Base-by-base conservation (phyloP, 2,888 invertebrate genomes). In the Heliothis peltigera region DNA sequence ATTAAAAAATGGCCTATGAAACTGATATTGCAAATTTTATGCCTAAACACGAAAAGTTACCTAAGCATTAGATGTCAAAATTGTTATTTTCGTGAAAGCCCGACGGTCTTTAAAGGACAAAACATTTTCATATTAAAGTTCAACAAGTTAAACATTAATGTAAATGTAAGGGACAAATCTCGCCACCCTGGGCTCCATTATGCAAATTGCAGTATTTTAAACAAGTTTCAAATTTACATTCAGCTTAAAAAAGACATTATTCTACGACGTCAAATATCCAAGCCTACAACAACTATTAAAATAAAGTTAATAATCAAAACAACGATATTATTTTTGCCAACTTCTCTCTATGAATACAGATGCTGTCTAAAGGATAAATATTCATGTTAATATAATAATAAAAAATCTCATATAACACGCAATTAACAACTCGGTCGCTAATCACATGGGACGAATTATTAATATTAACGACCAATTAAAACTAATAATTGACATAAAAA, bases 401-500 rank as follows among this genome's bases (percentile, higher is more conserved):
- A 46, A 48, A 22, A 55, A 63, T 53, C 12, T 21, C n/a, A 61
- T 79, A 47, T 22, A 71, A 70, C 58, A 79, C 64, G 51, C 59
- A 66, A 76, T 71, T 67, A 71, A 68, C 64, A 48, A 47, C 53
- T 56, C 18, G 43, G 43, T 55, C 58, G 44, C 67, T 71, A 66
- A 75, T 72, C 61, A 68, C 58, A 65, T 58, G 56, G 53, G 61
- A 64, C 64, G 47, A 72, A 75, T 77, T 82, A 75, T 72, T 69
- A 76, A 75, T 63, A 77, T 79, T 63, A 83, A 81, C 77, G 64
- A 72, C 70, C 77, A 79, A 81, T 83, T 72, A 81, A 69, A 72
- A 67, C 60, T 60, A 66, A 70, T 81, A 71, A 81, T 77, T 66
- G 79, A 73, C 70, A 73, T 81, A 66, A 72, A 79, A 70, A 68